phyloP scores from a whole-genome alignment of 2,888 invertebrate species.

The Melieria crassipennis region DNA sequence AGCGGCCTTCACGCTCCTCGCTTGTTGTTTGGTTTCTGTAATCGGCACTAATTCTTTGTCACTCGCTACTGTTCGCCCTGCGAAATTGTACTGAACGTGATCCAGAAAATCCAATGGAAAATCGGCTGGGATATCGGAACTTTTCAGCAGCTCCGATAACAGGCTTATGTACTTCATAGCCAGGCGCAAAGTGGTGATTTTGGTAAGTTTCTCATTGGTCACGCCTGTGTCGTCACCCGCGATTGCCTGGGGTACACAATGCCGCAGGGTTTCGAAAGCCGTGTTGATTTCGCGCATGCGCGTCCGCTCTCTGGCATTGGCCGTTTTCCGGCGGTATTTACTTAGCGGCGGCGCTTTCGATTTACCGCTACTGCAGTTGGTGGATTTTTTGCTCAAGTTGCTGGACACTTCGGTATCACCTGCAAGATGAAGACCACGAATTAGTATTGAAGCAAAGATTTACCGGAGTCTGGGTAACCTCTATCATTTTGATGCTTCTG shows the following conservation, averaged over 20 bases:
- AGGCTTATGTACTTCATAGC: conserved; percentile 89
- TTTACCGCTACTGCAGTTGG: conserved; percentile 41
- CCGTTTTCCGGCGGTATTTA: conserved; percentile 89
- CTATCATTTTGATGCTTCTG: conserved; percentile 30
- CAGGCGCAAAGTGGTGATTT: conserved; percentile 86
- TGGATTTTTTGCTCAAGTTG: conserved; percentile 12
- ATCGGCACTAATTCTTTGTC: no score
- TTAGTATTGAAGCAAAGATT: background rate
- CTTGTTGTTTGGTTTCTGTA: conserved; percentile 17
- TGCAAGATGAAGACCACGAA: background rate
- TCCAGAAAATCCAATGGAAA: conserved; percentile 45
- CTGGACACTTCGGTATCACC: conserved; percentile 17
- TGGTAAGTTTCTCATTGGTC: conserved; percentile 84
- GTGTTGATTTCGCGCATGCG: conserved; percentile 91
- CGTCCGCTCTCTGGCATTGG: conserved; percentile 86
- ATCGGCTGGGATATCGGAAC: conserved; percentile 56
- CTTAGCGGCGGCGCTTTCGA: conserved; percentile 80
- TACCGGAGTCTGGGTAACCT: conserved; percentile 19
- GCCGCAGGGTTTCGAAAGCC: conserved; percentile 84
- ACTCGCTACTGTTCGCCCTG: no score
- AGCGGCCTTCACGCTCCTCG: conserved; percentile 36
- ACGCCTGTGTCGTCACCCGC: conserved; percentile 58
- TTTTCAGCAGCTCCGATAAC: conserved; percentile 72
- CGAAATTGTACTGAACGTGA: conserved; percentile 42
- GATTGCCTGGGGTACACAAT: conserved; percentile 74